These are phyloP conservation scores for Aurelia aurita DNA, from an alignment of 30 jellyfish, hydroid and myxozoan genomes.

Conservation along the genomic window DNA sequence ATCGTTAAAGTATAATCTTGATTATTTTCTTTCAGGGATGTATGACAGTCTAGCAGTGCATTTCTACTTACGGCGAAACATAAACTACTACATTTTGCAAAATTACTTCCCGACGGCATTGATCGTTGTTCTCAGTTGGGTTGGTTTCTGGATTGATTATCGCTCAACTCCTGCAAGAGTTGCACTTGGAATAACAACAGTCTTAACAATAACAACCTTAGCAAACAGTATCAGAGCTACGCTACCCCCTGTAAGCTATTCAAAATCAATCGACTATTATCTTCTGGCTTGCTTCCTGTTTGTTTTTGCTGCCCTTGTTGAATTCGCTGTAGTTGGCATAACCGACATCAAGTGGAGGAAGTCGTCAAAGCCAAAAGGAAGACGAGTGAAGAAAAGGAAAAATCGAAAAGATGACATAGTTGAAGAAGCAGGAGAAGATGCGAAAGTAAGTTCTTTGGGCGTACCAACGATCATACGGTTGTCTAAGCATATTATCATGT, in stretches of 20 bases:
- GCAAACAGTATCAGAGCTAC: conserved; percentile 85
- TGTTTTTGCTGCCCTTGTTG: conserved; percentile 89
- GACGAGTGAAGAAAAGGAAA: conserved; percentile 4
- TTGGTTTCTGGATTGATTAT: conserved; percentile 93
- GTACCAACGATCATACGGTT: too few species aligned
- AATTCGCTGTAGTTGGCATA: conserved; percentile 85
- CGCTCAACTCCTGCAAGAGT: conserved; percentile 96
- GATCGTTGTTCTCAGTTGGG: conserved; percentile 87
- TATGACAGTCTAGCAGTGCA: conserved; percentile 64
- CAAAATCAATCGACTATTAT: conserved; percentile 79
- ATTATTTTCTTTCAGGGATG: conserved; percentile 53
- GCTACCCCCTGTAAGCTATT: conserved; percentile 77
- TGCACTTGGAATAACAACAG: conserved; percentile 93
- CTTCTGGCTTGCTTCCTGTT: conserved; percentile 83
- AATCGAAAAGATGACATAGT: not conserved
- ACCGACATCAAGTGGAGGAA: conserved; percentile 85
- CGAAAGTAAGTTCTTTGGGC: not conserved
- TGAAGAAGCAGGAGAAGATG: conserved; percentile 3
- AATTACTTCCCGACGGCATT: conserved; percentile 79
- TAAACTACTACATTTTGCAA: conserved; percentile 76
- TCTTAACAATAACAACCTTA: conserved; percentile 80
- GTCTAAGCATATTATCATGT: too few species aligned
- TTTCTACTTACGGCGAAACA: conserved; percentile 76
- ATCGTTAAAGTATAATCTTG: too few species aligned
- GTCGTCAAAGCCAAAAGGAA: conserved; percentile 25